Conservation (phyloP, 2,888 invertebrate genomes). For the Heteromyza rotundicornis region DNA sequence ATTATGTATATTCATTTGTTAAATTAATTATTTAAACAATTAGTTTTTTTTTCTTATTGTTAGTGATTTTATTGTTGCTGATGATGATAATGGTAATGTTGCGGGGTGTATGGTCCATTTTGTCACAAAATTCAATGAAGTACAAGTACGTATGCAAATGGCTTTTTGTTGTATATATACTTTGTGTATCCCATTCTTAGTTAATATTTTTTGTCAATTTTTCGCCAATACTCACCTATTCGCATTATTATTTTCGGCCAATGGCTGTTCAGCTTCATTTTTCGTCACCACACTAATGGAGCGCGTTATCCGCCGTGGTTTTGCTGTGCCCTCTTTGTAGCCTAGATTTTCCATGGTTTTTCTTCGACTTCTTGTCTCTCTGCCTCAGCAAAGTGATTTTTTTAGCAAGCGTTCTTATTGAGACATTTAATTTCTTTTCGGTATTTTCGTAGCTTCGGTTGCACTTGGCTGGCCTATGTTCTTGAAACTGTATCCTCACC, state of each 20-base stretch:
- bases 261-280: slow-evolving; percentile 61
- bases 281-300: slow-evolving; percentile 61
- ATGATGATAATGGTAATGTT: background rate
- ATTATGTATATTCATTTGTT: slow-evolving; percentile 3
- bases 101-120: background rate
- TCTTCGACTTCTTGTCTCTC: background rate
- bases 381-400: no score
- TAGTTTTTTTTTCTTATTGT: background rate
- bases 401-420: no score
- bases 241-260: slow-evolving; percentile 56
- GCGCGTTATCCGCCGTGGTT: slow-evolving; percentile 61
- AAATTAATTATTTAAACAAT: slow-evolving; percentile 10
- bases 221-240: slow-evolving; percentile 48
- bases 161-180: no score
- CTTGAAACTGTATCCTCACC: no score
- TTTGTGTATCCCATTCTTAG: slow-evolving; percentile 5
- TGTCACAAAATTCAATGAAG: background rate
- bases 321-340: slow-evolving; percentile 66
- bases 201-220: background rate
- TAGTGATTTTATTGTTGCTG: background rate
- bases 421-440: no score
- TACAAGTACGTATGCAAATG: no score
- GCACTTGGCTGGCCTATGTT: no score
- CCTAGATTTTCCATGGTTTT: slow-evolving; percentile 69
- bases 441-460: no score